Conservation (phyloP, 2,113 vertebrate genomes). For the Oreochromis aureus region DNA sequence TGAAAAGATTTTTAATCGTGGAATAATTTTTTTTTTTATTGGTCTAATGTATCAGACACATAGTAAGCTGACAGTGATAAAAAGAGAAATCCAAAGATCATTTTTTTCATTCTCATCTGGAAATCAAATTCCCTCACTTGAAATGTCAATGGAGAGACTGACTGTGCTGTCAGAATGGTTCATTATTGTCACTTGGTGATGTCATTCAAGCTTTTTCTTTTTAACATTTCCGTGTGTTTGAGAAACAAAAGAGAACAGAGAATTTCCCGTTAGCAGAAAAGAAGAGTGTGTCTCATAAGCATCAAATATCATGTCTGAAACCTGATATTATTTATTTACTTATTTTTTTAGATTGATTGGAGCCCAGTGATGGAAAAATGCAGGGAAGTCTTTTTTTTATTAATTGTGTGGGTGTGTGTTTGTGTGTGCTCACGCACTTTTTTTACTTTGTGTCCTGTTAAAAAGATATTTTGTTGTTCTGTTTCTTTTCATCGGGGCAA, state of each 20-base stretch:
- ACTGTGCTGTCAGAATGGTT: rapidly evolving
- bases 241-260: not conserved
- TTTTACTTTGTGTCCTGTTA: not conserved
- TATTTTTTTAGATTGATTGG: not conserved
- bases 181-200: not conserved
- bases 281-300: not conserved
- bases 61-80: not conserved
- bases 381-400: not conserved
- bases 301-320: not conserved
- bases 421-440: not conserved
- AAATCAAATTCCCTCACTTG: not conserved
- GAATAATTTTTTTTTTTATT: not conserved
- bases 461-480: not conserved
- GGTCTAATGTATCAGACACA: rapidly evolving
- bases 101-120: not conserved
- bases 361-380: not conserved
- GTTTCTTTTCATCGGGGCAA: not conserved
- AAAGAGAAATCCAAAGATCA: not conserved
- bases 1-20: no score
- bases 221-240: rapidly evolving
- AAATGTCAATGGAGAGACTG: not conserved
- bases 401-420: not conserved
- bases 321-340: not conserved
- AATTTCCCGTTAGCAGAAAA: not conserved
- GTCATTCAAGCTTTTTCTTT: not conserved